These are phyloP conservation scores for Protonemura montana DNA, from an alignment of 2,888 invertebrate genomes.

Conservation along the genomic window DNA sequence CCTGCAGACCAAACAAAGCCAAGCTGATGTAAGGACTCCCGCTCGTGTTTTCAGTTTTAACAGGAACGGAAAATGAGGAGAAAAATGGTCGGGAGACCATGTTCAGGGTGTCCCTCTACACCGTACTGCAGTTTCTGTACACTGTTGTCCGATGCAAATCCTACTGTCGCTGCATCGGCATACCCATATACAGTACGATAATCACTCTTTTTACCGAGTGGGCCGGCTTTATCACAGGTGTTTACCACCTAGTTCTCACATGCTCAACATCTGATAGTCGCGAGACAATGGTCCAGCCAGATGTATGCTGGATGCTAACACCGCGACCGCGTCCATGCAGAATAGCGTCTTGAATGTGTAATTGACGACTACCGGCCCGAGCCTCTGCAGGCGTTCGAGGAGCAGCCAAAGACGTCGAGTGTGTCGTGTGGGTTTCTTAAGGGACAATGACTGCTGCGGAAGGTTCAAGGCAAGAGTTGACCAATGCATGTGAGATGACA, in stretches of 20 bases:
- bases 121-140: neutral
- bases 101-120: neutral
- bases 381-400: too few relatives aligned
- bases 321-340: neutral
- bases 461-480: conserved; percentile 39
- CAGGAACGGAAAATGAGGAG: neutral
- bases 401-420: neutral
- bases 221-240: conserved; percentile 33
- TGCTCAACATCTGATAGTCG: conserved; percentile 9
- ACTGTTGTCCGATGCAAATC: neutral
- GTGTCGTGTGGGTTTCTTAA: conserved; percentile 34
- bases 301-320: conserved; percentile 16
- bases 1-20: neutral
- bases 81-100: neutral
- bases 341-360: conserved; percentile 24
- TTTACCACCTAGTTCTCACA: conserved; percentile 33
- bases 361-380: neutral
- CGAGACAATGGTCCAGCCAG: conserved; percentile 30
- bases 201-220: neutral
- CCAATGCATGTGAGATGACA: conserved; percentile 40
- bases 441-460: conserved; percentile 31
- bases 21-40: neutral
- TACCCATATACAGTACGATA: conserved; percentile 28
- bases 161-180: neutral
- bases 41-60: neutral